phyloP scores from a whole-genome alignment of 2,888 invertebrate genomes.

The Sinotaia quadrata region DNA sequence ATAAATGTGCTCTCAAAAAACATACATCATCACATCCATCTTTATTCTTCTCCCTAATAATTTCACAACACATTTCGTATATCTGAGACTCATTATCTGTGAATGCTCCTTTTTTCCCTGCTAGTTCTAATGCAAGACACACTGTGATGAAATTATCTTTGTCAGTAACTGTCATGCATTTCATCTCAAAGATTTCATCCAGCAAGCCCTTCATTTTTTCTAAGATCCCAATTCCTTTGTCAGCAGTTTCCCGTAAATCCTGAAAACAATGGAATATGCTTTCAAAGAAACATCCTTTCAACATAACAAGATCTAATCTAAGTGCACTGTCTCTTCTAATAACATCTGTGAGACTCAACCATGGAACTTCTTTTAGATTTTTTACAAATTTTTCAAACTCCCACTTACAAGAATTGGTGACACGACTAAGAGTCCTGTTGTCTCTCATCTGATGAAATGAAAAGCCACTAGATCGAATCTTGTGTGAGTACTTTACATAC shows the following conservation, averaged over 20 bases:
- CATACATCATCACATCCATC: neutral
- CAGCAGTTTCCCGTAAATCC: neutral
- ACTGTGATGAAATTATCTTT: slow-evolving; percentile 13
- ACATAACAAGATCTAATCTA: neutral
- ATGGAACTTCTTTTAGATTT: neutral
- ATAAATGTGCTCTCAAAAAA: slow-evolving; percentile 8
- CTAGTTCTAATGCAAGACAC: neutral
- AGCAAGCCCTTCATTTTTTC: neutral
- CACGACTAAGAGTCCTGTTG: neutral
- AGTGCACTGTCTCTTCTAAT: neutral
- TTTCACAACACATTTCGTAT: slow-evolving; percentile 3
- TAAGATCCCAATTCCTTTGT: neutral
- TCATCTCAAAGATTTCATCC: neutral
- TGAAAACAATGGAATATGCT: neutral
- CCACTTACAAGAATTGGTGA: neutral
- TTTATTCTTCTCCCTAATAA: neutral
- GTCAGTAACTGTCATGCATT: neutral
- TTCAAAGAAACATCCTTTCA: slow-evolving; percentile 15
- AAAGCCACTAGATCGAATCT: neutral
- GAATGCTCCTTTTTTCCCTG: neutral
- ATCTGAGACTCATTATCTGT: neutral
- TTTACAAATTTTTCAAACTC: neutral
- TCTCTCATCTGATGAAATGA: neutral
- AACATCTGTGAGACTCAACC: neutral
- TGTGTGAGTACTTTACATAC: slow-evolving; percentile 4